phyloP scores from a whole-genome alignment of 2,113 vertebrate species.

The Bothrops jararaca region DNA sequence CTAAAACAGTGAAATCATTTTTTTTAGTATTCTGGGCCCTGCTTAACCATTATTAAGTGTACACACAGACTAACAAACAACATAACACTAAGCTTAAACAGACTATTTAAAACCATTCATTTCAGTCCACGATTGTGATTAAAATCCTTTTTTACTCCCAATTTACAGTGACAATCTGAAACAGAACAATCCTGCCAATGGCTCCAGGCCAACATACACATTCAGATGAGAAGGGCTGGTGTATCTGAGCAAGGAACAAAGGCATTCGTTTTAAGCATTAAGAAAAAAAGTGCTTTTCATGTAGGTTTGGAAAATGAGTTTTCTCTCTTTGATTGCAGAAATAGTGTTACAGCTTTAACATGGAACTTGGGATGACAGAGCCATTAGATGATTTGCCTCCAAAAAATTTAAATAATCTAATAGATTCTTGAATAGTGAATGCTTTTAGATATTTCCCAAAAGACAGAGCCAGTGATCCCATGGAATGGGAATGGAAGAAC shows the following conservation, averaged over 20 bases:
- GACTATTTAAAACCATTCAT: background rate
- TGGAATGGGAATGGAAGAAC: background rate
- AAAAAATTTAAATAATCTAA: background rate
- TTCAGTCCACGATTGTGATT: background rate
- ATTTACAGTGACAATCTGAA: slow-evolving; percentile 8
- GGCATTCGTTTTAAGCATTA: background rate
- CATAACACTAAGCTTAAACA: background rate
- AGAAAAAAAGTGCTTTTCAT: background rate
- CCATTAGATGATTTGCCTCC: background rate
- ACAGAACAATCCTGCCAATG: background rate
- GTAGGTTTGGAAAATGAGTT: background rate
- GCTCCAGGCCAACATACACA: background rate
- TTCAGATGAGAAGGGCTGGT: background rate
- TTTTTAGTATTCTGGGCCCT: background rate
- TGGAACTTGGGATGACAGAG: background rate
- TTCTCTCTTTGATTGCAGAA: background rate
- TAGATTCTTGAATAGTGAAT: background rate
- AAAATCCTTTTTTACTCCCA: slow-evolving; percentile 10
- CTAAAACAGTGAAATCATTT: background rate
- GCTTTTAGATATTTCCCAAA: background rate
- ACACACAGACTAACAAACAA: background rate
- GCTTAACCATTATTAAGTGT: background rate
- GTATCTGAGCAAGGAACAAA: background rate
- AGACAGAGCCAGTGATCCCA: background rate
- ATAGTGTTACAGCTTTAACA: background rate